These are phyloP conservation scores for Agrochola litura DNA, from an alignment of 2,888 invertebrate genomes.

Conservation along the genomic window DNA sequence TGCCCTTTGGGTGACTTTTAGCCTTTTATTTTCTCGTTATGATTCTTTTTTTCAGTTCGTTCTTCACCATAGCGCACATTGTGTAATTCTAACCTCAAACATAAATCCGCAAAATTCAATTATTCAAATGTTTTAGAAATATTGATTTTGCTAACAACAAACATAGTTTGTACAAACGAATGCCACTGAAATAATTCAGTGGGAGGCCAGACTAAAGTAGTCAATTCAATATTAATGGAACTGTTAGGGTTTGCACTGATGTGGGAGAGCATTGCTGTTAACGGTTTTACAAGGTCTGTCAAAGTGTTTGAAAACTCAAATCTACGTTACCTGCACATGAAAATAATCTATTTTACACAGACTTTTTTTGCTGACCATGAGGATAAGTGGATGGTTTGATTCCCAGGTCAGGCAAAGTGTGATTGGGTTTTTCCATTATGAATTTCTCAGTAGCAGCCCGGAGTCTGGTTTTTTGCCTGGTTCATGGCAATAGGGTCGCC, in stretches of 20 bases:
- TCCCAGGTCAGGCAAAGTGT: too few relatives aligned
- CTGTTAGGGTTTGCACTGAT: neutral
- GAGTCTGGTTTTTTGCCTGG: too few relatives aligned
- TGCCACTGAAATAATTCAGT: constrained; percentile 30
- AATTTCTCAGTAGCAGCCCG: too few relatives aligned
- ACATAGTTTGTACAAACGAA: constrained; percentile 30
- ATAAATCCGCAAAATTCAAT: constrained; percentile 11
- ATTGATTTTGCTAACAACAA: constrained; percentile 19
- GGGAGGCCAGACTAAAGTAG: constrained; percentile 21
- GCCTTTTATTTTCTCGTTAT: neutral
- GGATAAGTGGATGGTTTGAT: too few relatives aligned
- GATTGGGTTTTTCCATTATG: too few relatives aligned
- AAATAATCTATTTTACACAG: neutral
- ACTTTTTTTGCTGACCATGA: neutral
- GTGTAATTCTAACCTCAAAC: neutral
- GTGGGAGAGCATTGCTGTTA: too few relatives aligned
- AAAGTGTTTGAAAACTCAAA: neutral
- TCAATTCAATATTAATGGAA: constrained; percentile 30
- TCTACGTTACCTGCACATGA: neutral
- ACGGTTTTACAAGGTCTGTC: neutral
- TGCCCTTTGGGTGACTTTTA: too few relatives aligned
- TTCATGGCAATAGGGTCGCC: too few relatives aligned
- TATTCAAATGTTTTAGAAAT: constrained; percentile 6
- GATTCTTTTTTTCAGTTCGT: neutral
- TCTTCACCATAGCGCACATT: neutral